These are phyloP conservation scores for Berghia stephanieae DNA, from an alignment of 1,140 invertebrate species.

Conservation along the genomic window DNA sequence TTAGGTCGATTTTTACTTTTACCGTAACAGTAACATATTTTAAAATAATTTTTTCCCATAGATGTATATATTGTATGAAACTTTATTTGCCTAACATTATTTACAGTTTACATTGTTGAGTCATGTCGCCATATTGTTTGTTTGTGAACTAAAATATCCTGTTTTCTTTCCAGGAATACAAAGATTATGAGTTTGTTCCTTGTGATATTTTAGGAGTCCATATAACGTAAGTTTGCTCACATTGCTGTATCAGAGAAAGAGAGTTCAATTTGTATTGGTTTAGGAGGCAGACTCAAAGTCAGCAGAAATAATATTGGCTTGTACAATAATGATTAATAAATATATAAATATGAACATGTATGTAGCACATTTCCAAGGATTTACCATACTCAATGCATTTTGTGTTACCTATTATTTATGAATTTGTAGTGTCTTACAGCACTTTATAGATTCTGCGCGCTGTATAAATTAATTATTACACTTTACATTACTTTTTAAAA, in stretches of 20 bases:
- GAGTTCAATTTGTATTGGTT: neutral
- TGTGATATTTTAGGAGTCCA: slow-evolving; percentile 51
- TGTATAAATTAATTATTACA: too few relatives aligned
- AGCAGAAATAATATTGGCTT: too few relatives aligned
- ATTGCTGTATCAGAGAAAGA: neutral
- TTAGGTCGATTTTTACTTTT: too few relatives aligned
- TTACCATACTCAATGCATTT: too few relatives aligned
- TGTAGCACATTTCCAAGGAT: too few relatives aligned
- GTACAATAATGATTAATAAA: too few relatives aligned
- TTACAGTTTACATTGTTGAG: neutral
- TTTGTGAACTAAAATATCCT: neutral
- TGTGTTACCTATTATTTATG: neutral
- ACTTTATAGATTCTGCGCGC: too few relatives aligned
- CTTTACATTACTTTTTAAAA: neutral
- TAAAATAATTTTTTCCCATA: too few relatives aligned
- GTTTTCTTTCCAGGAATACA: slow-evolving; percentile 43
- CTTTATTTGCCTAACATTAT: neutral
- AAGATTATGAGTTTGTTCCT: slow-evolving; percentile 53
- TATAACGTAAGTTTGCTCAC: slow-evolving; percentile 45
- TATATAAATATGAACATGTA: too few relatives aligned
- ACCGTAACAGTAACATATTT: too few relatives aligned
- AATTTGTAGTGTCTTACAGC: neutral
- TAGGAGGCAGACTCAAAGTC: neutral
- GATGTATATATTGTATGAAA: neutral
- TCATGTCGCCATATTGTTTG: neutral